Evolutionary conservation across 2,797 vertebrate species (phyloP), one percentile per base, ranked within the genome.

Genomic region (Distichodus sexfasciatus): DNA sequence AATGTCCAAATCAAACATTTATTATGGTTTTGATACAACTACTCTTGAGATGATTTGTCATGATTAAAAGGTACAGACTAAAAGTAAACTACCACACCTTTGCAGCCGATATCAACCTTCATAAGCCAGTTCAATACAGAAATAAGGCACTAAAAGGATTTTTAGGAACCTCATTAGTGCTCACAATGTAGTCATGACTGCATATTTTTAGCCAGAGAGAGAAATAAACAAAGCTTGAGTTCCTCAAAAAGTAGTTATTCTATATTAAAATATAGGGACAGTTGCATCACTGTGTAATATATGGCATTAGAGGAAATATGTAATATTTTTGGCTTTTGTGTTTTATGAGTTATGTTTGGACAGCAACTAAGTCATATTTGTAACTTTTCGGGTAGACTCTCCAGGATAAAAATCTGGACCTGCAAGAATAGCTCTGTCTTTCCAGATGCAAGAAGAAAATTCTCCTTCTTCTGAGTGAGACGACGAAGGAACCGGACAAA

Each of bases 401-500:
- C n/a, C n/a, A 21, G n/a, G 19, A 4, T 31, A 23, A 1, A 1
- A 28, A 19, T 63, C 36, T 31, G 21, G 46, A 23, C 24, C 43
- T 58, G 24, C 15, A 71, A 60, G 41, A 47, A 57, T 24, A 10
- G 6, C 6, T 21, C 15, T n/a, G n/a, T 21, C 33, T n/a, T 54
- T 8, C 46, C 28, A 12, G 26, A 14, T 58, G 6, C 11, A 58
- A 6, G 55, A 6, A 4, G n/a, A n/a, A n/a, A n/a, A n/a, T n/a
- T n/a, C n/a, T n/a, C n/a, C n/a, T n/a, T n/a, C n/a, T n/a, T n/a
- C 28, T 31, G 38, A 44, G 29, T 44, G 23, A 24, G 54, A 69
- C 46, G 41, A 59, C n/a, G 60, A 53, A 67, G 28, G 35, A 79
- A 74, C 77, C 60, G 72, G 71, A 74, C 41, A 40, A 64, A 69